Evolutionary conservation across 1,140 invertebrate genomes (phyloP).

Genomic region (Calliopsis andreniformis): DNA sequence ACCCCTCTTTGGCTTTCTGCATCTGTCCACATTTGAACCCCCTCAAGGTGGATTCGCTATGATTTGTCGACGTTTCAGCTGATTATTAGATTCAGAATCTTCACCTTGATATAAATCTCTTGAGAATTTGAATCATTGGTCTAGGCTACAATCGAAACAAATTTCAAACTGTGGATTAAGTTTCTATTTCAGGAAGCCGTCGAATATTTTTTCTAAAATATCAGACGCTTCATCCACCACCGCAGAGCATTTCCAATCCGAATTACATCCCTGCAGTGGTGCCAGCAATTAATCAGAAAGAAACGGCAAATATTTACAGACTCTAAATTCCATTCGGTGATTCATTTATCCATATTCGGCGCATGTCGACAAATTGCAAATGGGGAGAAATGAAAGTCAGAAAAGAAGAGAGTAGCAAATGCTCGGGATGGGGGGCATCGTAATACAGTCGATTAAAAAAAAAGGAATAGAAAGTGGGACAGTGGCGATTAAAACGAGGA

Average conservation of each 20-base stretch:
- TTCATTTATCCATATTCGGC: background rate
- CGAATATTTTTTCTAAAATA: too few species aligned
- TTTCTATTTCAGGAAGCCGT: too few species aligned
- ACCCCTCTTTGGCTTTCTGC: slow-evolving; percentile 34
- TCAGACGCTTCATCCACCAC: too few species aligned
- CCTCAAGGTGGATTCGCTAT: slow-evolving; percentile 3
- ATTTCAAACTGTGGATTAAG: too few species aligned
- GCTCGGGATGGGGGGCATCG: background rate
- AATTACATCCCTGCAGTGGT: too few species aligned
- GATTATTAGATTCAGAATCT: too few species aligned
- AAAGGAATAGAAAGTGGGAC: slow-evolving; percentile 1
- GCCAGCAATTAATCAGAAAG: background rate
- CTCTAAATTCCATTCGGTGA: background rate
- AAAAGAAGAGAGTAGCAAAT: background rate
- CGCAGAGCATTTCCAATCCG: too few species aligned
- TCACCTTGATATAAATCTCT: too few species aligned
- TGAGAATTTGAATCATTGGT: too few species aligned
- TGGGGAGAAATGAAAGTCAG: too few species aligned
- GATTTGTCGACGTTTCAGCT: background rate
- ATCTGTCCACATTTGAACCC: slow-evolving; percentile 22
- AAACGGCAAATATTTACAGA: slow-evolving; percentile 4
- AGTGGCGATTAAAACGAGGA: slow-evolving; percentile 32
- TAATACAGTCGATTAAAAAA: background rate
- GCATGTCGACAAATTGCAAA: background rate
- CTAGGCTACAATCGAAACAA: too few species aligned